A percentile compares a stretch with the other conserved stretches of the same genome.
Conservation (phyloP, 2,113 vertebrate genomes). For the Lepus timidus region DNA sequence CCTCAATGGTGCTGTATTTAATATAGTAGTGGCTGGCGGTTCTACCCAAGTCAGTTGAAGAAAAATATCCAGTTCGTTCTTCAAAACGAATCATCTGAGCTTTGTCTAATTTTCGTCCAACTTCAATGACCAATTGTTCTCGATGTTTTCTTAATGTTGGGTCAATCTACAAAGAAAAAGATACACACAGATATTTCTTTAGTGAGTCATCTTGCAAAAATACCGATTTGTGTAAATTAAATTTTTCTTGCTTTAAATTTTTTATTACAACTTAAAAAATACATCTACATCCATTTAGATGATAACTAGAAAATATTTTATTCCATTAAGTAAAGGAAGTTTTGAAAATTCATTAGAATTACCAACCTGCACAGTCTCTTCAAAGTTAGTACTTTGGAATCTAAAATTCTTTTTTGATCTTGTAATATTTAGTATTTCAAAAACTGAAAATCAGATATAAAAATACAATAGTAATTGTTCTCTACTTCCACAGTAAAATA, state of each 20-base stretch:
- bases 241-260: conserved; percentile 23
- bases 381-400: conserved; percentile 15
- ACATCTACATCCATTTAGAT: background rate
- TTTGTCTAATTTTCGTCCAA: conserved; percentile 96
- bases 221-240: background rate
- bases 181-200: conserved; percentile 8
- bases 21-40: conserved; percentile 99
- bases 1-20: conserved; percentile 98
- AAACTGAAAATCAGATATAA: background rate
- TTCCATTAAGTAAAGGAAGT: conserved; percentile 33
- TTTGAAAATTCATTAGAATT: conserved; percentile 46
- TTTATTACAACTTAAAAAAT: background rate
- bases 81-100: conserved; percentile 98
- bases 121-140: conserved; percentile 94
- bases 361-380: conserved; percentile 7
- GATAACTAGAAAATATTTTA: conserved; percentile 30
- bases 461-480: background rate
- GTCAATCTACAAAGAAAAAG: conserved; percentile 91
- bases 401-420: conserved; percentile 17
- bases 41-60: conserved; percentile 97
- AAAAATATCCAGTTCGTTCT: conserved; percentile 97
- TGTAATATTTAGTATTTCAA: background rate
- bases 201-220: conserved; percentile 42
- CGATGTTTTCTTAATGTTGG: conserved; percentile 94
- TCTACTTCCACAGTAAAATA: conserved; percentile 10